Base-by-base conservation (phyloP, 2,888 invertebrate genomes). In the Apocheima hispidaria region DNA sequence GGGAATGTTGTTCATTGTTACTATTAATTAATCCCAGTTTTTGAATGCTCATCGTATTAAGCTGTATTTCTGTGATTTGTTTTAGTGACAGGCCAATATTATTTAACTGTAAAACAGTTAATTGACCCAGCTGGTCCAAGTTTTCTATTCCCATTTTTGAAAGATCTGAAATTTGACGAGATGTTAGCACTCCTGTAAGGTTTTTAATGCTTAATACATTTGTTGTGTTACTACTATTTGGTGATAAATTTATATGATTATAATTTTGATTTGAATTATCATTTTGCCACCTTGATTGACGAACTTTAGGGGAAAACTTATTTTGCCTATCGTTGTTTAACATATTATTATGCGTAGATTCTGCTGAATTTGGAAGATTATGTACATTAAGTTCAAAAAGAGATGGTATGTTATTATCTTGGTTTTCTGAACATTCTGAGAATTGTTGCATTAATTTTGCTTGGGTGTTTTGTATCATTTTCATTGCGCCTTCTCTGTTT, bases 401-500 rank as follows among this genome's bases (percentile, higher is more conserved):
- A 49, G 93, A 93, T 53, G 90, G 91, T 71, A 90, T 91, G 67
- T 77, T 77, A 71, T 83, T 87, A 63, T 88, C 87, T 65, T 86
- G 87, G 57, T 69, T 70, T 40, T 90, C 88, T 54, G 75, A 66
- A 66, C 70, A 77, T 63, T 88, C 87, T 20, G 87, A 78, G 81
- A 72, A 92, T 73, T 92, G 91, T 73, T 91, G 90, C 68, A 87
- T 82, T 76, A 93, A 78, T 75, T 87, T 90, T 61, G 79, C 66
- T 79, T 93, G 92, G 58, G 92, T 92, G 12, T 83, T 83, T 72
- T 90, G 87, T 65, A 93, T 88, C 92, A 94, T 93, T 78, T 93
- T 88, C 72, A 94, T 81, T 0, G 97, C 97, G 65, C 95, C 95
- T 75, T 97, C 97, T 61, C 97, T 94, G 72, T 95, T 96, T 66